Evolutionary conservation across 2,797 vertebrate species (phyloP), one percentile per base, ranked within the genome.

Genomic region (Aulostomus chinensis): DNA sequence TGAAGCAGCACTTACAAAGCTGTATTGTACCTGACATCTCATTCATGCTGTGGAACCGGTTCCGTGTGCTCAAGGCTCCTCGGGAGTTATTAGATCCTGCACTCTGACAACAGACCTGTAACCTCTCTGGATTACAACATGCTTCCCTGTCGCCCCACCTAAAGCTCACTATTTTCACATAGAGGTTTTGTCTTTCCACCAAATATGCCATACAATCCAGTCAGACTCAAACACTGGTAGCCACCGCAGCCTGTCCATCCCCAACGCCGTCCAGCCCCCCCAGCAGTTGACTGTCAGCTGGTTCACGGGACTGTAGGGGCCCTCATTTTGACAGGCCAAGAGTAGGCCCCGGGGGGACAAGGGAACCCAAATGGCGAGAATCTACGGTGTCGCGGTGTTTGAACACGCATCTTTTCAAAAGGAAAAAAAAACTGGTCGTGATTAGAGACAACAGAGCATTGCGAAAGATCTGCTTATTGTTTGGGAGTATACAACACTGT

Each of bases 161-260:
- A 41, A 68, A 68, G 31, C 18, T 16, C 77, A 80, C 51, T 60
- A 43, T 73, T 65, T 65, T 69, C 62, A 13, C 41, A 68, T 28
- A 53, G 57, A 14, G 50, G 58, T 64, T 78, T 79, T 69, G 73
- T 75, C 46, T 84, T 58, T 58, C 46, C 39, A 28, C 17, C 36
- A 51, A 76, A 76, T 79, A 59, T 58, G 37, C 46, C 48, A 35
- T 52, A 53, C 57, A 66, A 42, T 62, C 49, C 46, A 59, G 72
- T 73, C 55, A 65, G 40, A 55, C 55, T n/a, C n/a, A 59, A 58
- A 9, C 25, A 56, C 11, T 31, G 45, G 33, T 34, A 43, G n/a
- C n/a, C n/a, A n/a, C n/a, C n/a, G n/a, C n/a, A n/a, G n/a, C n/a
- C n/a, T n/a, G n/a, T n/a, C n/a, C n/a, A n/a, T n/a, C n/a, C n/a